Conservation (phyloP, 2,113 vertebrate species). For the Lathamus discolor region DNA sequence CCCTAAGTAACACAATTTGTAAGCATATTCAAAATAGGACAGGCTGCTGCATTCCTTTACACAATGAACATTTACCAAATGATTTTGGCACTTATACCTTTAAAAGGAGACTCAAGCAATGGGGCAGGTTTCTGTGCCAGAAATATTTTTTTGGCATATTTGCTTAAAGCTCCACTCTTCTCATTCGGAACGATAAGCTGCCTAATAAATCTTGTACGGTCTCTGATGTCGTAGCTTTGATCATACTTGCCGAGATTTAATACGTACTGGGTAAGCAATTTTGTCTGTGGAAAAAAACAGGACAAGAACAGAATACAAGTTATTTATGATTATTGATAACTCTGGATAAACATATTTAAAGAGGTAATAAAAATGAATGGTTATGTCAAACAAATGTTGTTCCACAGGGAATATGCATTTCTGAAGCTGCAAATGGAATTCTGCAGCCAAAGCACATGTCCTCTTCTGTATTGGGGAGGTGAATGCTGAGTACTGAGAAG, state of each 20-base stretch:
- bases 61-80: slow-evolving; percentile 40
- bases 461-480: slow-evolving; percentile 82
- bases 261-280: slow-evolving; percentile 98
- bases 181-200: slow-evolving; percentile 98
- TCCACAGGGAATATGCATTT: slow-evolving; percentile 86
- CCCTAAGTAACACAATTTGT: slow-evolving; percentile 49
- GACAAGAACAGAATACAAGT: slow-evolving; percentile 80
- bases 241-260: slow-evolving; percentile 98
- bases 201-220: slow-evolving; percentile 96
- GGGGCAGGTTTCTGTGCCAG: slow-evolving; percentile 95
- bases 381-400: slow-evolving; percentile 89
- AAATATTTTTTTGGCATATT: slow-evolving; percentile 96
- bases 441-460: slow-evolving; percentile 84
- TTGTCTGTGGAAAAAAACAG: slow-evolving; percentile 86
- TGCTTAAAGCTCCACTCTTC: slow-evolving; percentile 93
- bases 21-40: slow-evolving; percentile 20
- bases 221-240: slow-evolving; percentile 98
- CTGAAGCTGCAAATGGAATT: slow-evolving; percentile 89
- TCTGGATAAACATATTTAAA: slow-evolving; percentile 95
- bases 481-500: slow-evolving; percentile 85
- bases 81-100: slow-evolving; percentile 82
- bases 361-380: slow-evolving; percentile 95
- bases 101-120: slow-evolving; percentile 92
- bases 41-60: slow-evolving; percentile 41
- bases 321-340: slow-evolving; percentile 99